Evolutionary conservation across 2,888 invertebrate genomes (phyloP).

Genomic region (Candidula unifasciata): DNA sequence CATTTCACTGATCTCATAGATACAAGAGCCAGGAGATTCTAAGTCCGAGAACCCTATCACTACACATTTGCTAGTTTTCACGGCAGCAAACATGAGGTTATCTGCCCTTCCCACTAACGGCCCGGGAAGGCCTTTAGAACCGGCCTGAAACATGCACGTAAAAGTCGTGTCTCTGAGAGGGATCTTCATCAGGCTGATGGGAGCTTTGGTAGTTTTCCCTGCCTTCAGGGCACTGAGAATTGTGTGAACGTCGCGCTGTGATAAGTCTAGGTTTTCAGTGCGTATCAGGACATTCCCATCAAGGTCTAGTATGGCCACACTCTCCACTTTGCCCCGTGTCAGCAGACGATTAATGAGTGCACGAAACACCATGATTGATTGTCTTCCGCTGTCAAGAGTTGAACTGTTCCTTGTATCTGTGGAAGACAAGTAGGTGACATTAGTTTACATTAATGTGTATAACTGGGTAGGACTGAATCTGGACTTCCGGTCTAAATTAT

Average conservation of each 20-base stretch:
- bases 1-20: conserved; percentile 62
- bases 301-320: conserved; percentile 28
- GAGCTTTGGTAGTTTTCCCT: not conserved
- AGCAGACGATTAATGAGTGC: conserved; percentile 28
- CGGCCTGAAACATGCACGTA: conserved; percentile 24
- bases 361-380: conserved; percentile 12
- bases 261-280: conserved; percentile 23
- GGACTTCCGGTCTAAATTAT: too few relatives aligned
- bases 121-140: not conserved
- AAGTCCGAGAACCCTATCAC: conserved; percentile 59
- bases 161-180: conserved; percentile 7
- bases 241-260: conserved; percentile 13
- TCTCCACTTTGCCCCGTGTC: conserved; percentile 35
- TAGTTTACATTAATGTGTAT: not conserved
- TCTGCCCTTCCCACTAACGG: conserved; percentile 32
- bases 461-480: too few relatives aligned
- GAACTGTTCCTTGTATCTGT: not conserved
- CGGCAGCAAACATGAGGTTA: conserved; percentile 19
- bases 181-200: conserved; percentile 26
- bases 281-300: conserved; percentile 4
- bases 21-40: conserved; percentile 61
- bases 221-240: not conserved
- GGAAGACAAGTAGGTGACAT: not conserved
- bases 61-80: conserved; percentile 46
- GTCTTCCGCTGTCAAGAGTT: not conserved